Evolutionary conservation across 1,140 invertebrate genomes (phyloP).

Genomic region (Bursaphelenchus mucronatus): DNA sequence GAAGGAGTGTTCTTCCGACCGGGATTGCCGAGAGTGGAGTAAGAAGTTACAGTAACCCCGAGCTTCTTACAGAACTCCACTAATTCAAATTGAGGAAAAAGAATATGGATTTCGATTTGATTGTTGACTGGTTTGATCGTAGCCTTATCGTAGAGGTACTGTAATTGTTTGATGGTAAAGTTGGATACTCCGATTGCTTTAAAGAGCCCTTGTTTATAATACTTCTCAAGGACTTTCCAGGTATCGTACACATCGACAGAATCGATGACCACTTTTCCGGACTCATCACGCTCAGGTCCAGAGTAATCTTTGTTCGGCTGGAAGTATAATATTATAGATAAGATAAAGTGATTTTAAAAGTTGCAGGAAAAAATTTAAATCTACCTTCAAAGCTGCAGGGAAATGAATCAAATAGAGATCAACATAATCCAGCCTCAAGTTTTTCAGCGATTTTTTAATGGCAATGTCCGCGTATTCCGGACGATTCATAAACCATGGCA

Average conservation of each 20-base stretch:
- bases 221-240: constrained; percentile 57
- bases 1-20: constrained; percentile 22
- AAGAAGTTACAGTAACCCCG: constrained; percentile 60
- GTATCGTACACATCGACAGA: constrained; percentile 35
- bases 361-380: not conserved
- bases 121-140: constrained; percentile 40
- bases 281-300: constrained; percentile 9
- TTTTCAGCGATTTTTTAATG: constrained; percentile 31
- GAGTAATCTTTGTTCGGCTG: constrained; percentile 21
- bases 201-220: constrained; percentile 58
- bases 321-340: constrained; percentile 28
- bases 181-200: constrained; percentile 63
- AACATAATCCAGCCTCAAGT: constrained; percentile 34
- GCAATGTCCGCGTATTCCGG: constrained; percentile 17
- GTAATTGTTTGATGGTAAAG: constrained; percentile 69
- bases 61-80: constrained; percentile 50
- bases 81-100: constrained; percentile 38
- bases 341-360: no score
- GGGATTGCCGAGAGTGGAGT: constrained; percentile 60
- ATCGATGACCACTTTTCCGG: constrained; percentile 32
- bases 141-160: constrained; percentile 62
- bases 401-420: constrained; percentile 35
- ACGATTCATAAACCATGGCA: constrained; percentile 13
- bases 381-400: constrained; percentile 8
- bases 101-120: constrained; percentile 44